These are phyloP conservation scores for Myiotriccus ornatus DNA, from an alignment of 2,797 vertebrate species.

Conservation along the genomic window DNA sequence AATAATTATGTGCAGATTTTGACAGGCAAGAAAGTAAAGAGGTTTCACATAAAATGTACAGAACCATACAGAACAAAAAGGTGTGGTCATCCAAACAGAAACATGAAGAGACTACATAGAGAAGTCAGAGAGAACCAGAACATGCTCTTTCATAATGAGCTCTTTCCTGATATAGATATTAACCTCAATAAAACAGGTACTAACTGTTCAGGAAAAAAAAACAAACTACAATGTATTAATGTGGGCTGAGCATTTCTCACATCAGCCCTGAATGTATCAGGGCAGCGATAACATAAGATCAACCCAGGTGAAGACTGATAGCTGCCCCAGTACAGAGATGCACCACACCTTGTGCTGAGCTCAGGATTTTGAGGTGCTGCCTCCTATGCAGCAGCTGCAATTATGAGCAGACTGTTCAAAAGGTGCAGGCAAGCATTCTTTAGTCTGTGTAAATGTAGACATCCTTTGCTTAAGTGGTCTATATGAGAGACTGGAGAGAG, in stretches of 20 bases:
- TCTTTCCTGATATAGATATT: not conserved
- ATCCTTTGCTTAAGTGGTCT: not conserved
- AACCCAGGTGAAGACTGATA: not conserved
- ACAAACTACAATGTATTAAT: not conserved
- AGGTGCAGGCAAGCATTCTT: not conserved
- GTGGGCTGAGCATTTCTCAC: not conserved
- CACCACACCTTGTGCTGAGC: not conserved
- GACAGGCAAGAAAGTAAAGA: constrained; percentile 11
- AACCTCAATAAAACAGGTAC: not conserved
- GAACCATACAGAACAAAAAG: constrained; percentile 25
- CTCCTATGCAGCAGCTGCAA: not conserved
- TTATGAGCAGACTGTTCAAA: not conserved
- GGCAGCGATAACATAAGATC: not conserved
- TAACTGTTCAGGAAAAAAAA: not conserved
- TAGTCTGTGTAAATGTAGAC: not conserved
- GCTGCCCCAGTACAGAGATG: not conserved
- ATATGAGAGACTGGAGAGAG: not conserved
- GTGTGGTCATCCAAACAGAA: constrained; percentile 8
- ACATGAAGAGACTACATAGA: not conserved
- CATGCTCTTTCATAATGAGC: not conserved
- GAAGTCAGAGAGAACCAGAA: not conserved
- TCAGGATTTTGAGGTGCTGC: not conserved
- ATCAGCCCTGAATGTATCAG: not conserved
- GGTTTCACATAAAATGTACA: constrained; percentile 44
- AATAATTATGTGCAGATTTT: not conserved